Evolutionary conservation across 2,113 vertebrate species (phyloP).

Genomic region (Nansenia antarctica): DNA sequence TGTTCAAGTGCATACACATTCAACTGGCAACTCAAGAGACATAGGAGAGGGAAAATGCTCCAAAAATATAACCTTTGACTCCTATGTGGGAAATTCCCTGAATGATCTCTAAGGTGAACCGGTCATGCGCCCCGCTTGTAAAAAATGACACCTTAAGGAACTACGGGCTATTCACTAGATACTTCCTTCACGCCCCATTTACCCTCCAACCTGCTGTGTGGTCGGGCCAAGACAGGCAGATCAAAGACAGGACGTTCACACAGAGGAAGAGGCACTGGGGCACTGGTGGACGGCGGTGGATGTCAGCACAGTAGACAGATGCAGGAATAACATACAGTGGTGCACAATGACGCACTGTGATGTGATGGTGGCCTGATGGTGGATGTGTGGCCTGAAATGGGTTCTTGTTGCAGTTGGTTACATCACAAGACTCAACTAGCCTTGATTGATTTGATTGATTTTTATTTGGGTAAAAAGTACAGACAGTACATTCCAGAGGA

Average conservation of each 20-base stretch:
- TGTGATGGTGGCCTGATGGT: no score
- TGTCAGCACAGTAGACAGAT: no score
- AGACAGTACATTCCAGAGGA: no score
- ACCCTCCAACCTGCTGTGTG: conserved; percentile 37
- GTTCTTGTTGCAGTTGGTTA: not conserved
- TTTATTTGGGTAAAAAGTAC: no score
- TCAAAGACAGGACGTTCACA: conserved; percentile 32
- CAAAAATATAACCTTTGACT: conserved; percentile 11
- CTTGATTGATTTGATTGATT: no score
- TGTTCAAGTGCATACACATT: not conserved
- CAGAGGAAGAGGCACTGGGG: conserved; percentile 5
- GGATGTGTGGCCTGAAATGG: not conserved
- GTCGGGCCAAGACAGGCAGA: conserved; percentile 22
- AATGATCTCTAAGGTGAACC: conserved; percentile 25
- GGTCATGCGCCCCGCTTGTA: conserved; percentile 13
- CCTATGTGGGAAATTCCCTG: conserved; percentile 28
- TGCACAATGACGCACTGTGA: not conserved
- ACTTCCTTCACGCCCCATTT: conserved; percentile 45
- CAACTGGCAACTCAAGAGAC: no score
- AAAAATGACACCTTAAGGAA: conserved; percentile 37
- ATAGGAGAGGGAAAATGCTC: not conserved
- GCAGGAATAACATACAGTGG: conserved; percentile 13
- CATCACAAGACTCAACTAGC: conserved; percentile 12
- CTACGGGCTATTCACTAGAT: conserved; percentile 27
- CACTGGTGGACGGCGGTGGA: conserved; percentile 6